phyloP scores from a whole-genome alignment of 2,888 invertebrate species.

The Lepidocyrtoides sp. region DNA sequence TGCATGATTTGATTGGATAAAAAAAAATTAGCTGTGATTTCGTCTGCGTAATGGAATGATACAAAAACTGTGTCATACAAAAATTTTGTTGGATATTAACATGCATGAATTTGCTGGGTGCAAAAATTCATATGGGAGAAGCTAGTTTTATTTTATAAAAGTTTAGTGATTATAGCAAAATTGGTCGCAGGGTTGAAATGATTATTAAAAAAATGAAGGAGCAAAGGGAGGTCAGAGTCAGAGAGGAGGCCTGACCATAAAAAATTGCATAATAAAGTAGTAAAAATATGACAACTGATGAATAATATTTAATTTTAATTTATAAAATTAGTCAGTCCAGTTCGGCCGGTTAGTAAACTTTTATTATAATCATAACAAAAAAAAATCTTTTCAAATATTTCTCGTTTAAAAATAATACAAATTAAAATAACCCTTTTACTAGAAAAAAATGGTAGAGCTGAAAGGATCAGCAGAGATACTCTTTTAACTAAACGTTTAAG shows the following conservation, averaged over 20 bases:
- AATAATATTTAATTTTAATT: constrained; percentile 40
- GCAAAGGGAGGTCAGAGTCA: neutral
- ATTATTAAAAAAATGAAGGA: neutral
- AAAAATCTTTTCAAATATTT: neutral
- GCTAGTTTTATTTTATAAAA: no score
- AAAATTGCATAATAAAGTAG: neutral
- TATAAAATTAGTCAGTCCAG: constrained; percentile 63
- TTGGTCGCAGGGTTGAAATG: neutral
- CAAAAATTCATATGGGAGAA: neutral
- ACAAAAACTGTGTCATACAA: neutral
- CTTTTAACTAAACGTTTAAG: constrained; percentile 16
- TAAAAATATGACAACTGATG: neutral
- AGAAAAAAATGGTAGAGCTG: constrained; percentile 21
- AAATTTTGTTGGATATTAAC: neutral
- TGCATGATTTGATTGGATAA: constrained; percentile 13
- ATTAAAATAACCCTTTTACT: neutral
- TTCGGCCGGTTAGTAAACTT: constrained; percentile 74
- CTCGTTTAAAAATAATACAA: neutral
- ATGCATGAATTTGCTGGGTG: neutral
- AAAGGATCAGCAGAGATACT: neutral
- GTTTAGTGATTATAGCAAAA: neutral
- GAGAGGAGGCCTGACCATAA: neutral
- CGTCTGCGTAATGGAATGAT: neutral
- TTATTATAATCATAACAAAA: constrained; percentile 25
- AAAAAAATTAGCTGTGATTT: neutral